These are phyloP conservation scores for Gortyna flavago DNA, from an alignment of 2,888 invertebrate genomes.

Conservation along the genomic window DNA sequence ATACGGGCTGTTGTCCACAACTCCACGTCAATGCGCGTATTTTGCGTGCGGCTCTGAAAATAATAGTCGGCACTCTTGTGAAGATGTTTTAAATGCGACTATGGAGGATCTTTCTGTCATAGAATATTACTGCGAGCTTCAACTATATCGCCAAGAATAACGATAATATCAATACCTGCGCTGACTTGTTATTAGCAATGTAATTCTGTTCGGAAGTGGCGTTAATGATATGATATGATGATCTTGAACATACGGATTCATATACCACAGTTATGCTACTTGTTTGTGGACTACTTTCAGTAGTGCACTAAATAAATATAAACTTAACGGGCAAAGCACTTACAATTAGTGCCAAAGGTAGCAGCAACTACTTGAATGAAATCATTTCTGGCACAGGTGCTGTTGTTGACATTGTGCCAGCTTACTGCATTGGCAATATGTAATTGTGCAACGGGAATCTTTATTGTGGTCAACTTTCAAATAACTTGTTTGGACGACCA, in stretches of 20 bases:
- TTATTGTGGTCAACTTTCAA: too few relatives aligned
- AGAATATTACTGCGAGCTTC: background rate
- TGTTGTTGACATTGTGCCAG: conserved; percentile 31
- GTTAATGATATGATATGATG: background rate
- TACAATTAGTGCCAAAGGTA: conserved; percentile 26
- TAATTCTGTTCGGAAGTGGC: too few relatives aligned
- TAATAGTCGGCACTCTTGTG: too few relatives aligned
- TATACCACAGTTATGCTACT: background rate
- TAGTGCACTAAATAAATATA: background rate
- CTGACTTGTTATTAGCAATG: too few relatives aligned
- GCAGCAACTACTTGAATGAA: conserved; percentile 30
- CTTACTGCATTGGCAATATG: background rate
- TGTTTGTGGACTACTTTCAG: background rate
- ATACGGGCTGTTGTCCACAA: too few relatives aligned
- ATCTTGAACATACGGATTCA: too few relatives aligned
- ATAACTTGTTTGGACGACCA: background rate
- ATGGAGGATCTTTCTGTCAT: background rate
- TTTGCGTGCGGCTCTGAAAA: too few relatives aligned
- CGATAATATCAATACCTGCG: too few relatives aligned
- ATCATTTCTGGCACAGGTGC: conserved; percentile 19
- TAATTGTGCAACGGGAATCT: conserved; percentile 1
- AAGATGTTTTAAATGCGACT: too few relatives aligned
- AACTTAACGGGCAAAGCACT: background rate
- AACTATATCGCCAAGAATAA: too few relatives aligned
- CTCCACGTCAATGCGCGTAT: too few relatives aligned